Percentiles rank a stretch among this genome's conserved stretches.
Conservation (phyloP, 1,140 invertebrate species). For the Venturia canescens region DNA sequence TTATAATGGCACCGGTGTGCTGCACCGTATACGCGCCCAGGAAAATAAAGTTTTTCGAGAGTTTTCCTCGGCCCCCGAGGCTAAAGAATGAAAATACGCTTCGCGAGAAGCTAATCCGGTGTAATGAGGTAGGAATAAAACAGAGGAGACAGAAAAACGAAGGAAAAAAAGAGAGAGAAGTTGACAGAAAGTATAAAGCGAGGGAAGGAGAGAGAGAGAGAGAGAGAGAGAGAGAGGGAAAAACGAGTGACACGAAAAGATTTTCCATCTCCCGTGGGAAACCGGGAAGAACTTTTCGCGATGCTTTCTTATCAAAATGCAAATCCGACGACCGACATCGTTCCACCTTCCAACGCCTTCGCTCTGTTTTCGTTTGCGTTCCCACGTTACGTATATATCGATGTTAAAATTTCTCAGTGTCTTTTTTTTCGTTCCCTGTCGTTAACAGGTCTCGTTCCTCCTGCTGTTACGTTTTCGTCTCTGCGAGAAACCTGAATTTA, state of each 20-base stretch:
- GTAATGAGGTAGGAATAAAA: conserved; percentile 76
- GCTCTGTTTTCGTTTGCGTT: conserved; percentile 1
- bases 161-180: conserved; percentile 16
- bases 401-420: too few relatives aligned
- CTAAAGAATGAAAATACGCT: conserved; percentile 50
- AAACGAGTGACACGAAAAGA: conserved; percentile 58
- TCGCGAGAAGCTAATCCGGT: conserved; percentile 71
- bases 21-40: not conserved
- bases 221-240: conserved; percentile 36
- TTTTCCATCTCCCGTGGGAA: conserved; percentile 59
- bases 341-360: conserved; percentile 49
- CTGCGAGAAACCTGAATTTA: too few relatives aligned
- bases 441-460: not conserved
- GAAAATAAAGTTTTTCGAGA: conserved; percentile 50
- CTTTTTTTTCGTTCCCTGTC: not conserved
- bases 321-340: conserved; percentile 70
- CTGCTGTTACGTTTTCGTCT: too few relatives aligned
- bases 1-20: conserved; percentile 13
- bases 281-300: conserved; percentile 67
- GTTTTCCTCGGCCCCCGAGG: conserved; percentile 10
- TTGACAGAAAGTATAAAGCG: not conserved
- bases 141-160: conserved; percentile 51
- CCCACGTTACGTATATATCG: not conserved
- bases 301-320: conserved; percentile 77
- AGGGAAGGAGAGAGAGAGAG: conserved; percentile 38